Conservation (phyloP, 2,888 invertebrate species). For the Morpho achilles region DNA sequence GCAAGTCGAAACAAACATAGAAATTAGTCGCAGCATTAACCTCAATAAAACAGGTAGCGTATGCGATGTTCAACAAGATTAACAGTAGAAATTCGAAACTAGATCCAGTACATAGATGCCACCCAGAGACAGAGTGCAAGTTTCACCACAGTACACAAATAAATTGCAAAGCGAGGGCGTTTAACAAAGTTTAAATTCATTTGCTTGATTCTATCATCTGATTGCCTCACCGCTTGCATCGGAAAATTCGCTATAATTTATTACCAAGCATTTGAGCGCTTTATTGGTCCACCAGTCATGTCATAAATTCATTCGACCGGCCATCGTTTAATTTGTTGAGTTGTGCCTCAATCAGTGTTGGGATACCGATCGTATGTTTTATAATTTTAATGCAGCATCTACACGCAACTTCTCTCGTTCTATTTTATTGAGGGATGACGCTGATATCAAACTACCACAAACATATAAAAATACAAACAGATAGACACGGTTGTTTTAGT, state of each 20-base stretch:
- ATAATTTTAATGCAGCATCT: neutral
- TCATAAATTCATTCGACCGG: conserved; percentile 45
- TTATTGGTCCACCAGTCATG: conserved; percentile 37
- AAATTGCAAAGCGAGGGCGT: conserved; percentile 69
- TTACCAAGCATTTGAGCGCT: conserved; percentile 40
- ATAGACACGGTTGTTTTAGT: too few species aligned
- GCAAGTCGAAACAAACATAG: conserved; percentile 1
- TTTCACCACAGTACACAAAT: conserved; percentile 59
- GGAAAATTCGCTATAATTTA: conserved; percentile 57
- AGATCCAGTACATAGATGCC: conserved; percentile 34
- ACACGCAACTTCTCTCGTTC: conserved; percentile 2
- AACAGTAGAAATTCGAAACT: conserved; percentile 49
- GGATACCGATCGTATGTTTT: conserved; percentile 3
- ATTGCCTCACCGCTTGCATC: conserved; percentile 41
- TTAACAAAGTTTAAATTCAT: conserved; percentile 75
- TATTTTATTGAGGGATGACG: too few species aligned
- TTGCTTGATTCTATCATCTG: conserved; percentile 53
- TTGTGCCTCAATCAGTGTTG: conserved; percentile 20
- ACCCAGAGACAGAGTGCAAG: conserved; percentile 35
- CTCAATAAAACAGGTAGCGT: conserved; percentile 24
- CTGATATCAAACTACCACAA: too few species aligned
- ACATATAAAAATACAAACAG: too few species aligned
- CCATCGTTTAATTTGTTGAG: conserved; percentile 27
- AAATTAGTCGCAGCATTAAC: conserved; percentile 17
- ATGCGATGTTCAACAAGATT: conserved; percentile 40